Conservation (phyloP, 2,888 invertebrate species). For the Apamea sordens region DNA sequence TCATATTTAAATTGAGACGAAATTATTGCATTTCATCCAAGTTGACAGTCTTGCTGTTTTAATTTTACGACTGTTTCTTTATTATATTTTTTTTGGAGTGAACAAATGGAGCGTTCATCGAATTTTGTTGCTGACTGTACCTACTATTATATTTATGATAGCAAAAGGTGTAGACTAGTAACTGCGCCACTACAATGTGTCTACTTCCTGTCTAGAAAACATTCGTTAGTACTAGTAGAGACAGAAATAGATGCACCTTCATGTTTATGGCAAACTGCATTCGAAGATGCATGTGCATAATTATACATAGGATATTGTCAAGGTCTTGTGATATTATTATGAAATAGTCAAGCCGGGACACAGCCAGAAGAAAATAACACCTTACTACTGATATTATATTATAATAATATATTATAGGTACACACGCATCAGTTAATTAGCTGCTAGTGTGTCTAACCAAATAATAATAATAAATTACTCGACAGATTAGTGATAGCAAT, state of each 20-base stretch:
- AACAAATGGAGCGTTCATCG: not conserved
- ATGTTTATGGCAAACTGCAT: constrained; percentile 8
- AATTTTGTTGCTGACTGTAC: constrained; percentile 13
- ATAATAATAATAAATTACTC: no score
- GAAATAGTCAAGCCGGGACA: not conserved
- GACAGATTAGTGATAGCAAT: constrained; percentile 6
- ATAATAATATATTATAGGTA: no score
- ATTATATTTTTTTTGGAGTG: not conserved
- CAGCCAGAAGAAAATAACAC: not conserved
- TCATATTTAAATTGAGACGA: not conserved
- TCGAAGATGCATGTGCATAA: not conserved
- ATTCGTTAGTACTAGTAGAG: constrained; percentile 18
- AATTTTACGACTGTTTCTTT: not conserved
- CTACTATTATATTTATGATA: not conserved
- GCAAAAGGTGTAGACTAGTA: not conserved
- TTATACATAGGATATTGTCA: constrained; percentile 10
- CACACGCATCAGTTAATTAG: no score
- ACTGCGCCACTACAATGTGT: constrained; percentile 10
- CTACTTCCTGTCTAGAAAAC: constrained; percentile 5
- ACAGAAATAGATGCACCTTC: constrained; percentile 17
- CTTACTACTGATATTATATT: not conserved
- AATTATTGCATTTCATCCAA: not conserved
- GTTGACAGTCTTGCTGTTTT: not conserved
- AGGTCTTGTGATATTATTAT: constrained; percentile 9
- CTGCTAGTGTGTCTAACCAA: no score